Evolutionary conservation across 2,113 vertebrate genomes (phyloP).

Genomic region (Chloroceryle aenea): DNA sequence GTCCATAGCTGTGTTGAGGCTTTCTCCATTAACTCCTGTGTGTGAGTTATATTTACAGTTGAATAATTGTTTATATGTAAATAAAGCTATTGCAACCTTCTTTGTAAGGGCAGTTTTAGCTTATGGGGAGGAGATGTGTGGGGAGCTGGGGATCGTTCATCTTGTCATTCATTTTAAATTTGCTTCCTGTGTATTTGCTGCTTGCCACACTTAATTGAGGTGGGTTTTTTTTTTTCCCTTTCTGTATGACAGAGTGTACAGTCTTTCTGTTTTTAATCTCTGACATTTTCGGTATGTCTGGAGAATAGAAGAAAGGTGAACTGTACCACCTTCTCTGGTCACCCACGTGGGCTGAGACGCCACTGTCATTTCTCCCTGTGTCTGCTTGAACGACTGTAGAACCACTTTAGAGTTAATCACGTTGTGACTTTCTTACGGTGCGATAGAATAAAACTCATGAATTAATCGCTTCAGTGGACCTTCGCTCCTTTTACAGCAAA

Average conservation of each 20-base stretch:
- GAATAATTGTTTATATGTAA: constrained; percentile 39
- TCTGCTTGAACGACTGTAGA: not conserved
- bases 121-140: not conserved
- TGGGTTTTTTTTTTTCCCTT: not conserved
- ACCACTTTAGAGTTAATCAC: not conserved
- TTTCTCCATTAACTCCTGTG: not conserved
- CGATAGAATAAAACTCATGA: constrained; percentile 11
- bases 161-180: not conserved
- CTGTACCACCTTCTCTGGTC: not conserved
- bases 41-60: constrained; percentile 24
- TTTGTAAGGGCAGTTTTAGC: not conserved
- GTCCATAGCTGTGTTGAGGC: not conserved
- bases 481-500: not conserved
- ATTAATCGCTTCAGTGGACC: constrained; percentile 43
- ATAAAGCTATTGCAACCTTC: constrained; percentile 10
- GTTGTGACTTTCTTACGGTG: not conserved
- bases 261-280: not conserved
- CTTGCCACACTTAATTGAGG: not conserved
- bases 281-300: not conserved
- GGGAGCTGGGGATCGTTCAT: constrained; percentile 4
- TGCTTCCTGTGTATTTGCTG: constrained; percentile 8
- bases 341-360: not conserved
- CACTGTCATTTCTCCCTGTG: not conserved
- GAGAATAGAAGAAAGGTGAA: not conserved
- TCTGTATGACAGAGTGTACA: not conserved